A percentile compares a stretch with the other conserved stretches of the same genome.
Conservation (phyloP, 2,113 vertebrate genomes). For the Suncus etruscus region DNA sequence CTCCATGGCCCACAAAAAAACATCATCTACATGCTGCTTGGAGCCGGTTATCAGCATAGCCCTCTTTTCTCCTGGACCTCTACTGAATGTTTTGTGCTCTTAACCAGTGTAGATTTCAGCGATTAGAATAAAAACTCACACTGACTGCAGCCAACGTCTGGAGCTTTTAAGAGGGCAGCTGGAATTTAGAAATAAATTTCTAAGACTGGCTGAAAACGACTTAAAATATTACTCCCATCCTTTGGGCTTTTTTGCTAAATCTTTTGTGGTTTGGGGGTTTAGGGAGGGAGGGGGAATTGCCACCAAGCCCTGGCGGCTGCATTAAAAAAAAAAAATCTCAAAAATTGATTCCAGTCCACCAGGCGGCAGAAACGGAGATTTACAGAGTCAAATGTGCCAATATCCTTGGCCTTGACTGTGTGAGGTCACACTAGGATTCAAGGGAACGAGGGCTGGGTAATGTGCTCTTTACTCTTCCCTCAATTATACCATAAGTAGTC, state of each 20-base stretch:
- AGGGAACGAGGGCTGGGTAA: rapidly evolving
- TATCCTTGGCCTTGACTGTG: not conserved
- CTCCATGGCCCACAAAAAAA: not conserved
- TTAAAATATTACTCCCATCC: slow-evolving; percentile 25
- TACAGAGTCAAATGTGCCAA: not conserved
- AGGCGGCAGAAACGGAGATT: not conserved
- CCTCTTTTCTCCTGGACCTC: not conserved
- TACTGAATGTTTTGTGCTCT: not conserved
- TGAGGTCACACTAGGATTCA: too few species aligned
- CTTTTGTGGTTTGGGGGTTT: not conserved
- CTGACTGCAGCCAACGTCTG: not conserved
- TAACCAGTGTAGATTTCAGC: not conserved
- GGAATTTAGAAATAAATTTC: slow-evolving; percentile 48
- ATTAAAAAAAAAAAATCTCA: not conserved
- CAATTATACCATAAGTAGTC: not conserved
- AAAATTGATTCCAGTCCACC: not conserved
- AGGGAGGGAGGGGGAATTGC: not conserved
- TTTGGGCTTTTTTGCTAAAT: not conserved
- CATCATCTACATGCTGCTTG: not conserved
- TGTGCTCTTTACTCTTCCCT: not conserved
- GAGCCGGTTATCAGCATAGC: not conserved
- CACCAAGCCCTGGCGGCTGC: not conserved
- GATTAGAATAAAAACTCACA: slow-evolving; percentile 1
- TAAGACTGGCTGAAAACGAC: slow-evolving; percentile 3
- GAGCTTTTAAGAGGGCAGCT: not conserved